Evolutionary conservation across 2,113 vertebrate species (phyloP), one percentile per base, ranked within the genome.

Genomic region (Perca schrenkii): DNA sequence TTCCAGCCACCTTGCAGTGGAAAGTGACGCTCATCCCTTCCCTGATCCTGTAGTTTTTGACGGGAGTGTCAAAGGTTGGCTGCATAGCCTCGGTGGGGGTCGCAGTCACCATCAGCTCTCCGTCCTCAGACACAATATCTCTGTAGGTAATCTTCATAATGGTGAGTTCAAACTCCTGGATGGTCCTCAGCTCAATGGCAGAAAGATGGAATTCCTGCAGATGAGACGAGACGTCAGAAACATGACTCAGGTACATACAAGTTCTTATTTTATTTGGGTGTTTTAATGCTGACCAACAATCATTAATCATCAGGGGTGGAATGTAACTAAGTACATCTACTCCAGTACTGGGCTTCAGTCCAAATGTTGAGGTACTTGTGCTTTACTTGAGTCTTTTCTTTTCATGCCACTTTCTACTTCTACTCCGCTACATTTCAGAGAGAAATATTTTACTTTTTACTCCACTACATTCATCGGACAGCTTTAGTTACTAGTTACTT

Each of bases 1-100:
- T 95, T 88, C 98, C 98, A 90, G 95, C 92, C 85, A 95, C 96
- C 90, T 97, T 99, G 93, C 98, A 99, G 91, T 98, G 97, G 92
- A 99, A 99, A 8, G 97, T 99, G 86, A 97, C 97, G 16, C 96
- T 95, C 95, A 97, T 99, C 63, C 98, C 98, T 82, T 98, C 98
- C 88, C 97, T 92, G 80, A 97, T 96, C 88, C 97, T 96, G 68
- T 98, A 99, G 94, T 97, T 99, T 84, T 99, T 99, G 68, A 99
- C 88, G 8, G 95, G 94, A 50, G 97, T 93, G 56, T 97, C 94
- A 68, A 99, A 98, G 91, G 93, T 90, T n/a, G 98, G 95, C 93
- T 96, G 94, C 68, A 95, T 61, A n/a, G 97, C 95, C 92, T 98
- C 97, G 4, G 95, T 93, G 88, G 97, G 94, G 50, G 95, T 81